Conservation (phyloP, 2,113 vertebrate species). For the Actenoides lindsayi region DNA sequence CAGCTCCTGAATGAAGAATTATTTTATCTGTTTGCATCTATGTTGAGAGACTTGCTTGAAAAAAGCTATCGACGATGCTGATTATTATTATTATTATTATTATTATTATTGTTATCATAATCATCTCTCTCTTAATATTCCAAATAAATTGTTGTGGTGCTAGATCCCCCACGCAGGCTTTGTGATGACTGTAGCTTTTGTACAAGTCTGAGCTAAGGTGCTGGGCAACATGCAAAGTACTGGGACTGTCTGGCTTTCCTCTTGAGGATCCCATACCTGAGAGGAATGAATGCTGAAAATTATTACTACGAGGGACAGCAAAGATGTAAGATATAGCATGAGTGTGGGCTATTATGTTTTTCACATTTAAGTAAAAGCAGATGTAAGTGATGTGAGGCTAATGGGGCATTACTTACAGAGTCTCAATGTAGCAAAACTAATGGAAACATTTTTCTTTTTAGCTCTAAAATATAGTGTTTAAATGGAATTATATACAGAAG, state of each 20-base stretch:
- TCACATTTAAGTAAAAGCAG: conserved; percentile 55
- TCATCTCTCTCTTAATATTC: neutral
- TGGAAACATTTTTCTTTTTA: conserved; percentile 41
- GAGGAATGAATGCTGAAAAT: neutral
- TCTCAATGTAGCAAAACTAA: conserved; percentile 49
- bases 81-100: neutral
- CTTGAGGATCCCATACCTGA: neutral
- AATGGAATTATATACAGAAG: conserved; percentile 8
- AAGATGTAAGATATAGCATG: neutral
- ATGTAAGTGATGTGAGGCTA: conserved; percentile 35
- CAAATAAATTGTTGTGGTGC: neutral
- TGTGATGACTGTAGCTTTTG: neutral
- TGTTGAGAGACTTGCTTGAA: neutral
- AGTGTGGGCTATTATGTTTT: neutral
- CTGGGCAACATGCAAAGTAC: neutral
- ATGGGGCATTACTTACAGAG: conserved; percentile 31
- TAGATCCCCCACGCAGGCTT: neutral
- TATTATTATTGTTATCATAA: neutral
- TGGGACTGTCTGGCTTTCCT: neutral
- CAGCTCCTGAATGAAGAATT: neutral
- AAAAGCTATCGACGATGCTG: neutral
- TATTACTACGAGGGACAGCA: neutral
- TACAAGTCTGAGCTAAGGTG: neutral
- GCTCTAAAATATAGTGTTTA: conserved; percentile 21
- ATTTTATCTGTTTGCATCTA: neutral